Evolutionary conservation across 2,797 vertebrate species (phyloP).

Genomic region (Lepilemur ruficaudatus): DNA sequence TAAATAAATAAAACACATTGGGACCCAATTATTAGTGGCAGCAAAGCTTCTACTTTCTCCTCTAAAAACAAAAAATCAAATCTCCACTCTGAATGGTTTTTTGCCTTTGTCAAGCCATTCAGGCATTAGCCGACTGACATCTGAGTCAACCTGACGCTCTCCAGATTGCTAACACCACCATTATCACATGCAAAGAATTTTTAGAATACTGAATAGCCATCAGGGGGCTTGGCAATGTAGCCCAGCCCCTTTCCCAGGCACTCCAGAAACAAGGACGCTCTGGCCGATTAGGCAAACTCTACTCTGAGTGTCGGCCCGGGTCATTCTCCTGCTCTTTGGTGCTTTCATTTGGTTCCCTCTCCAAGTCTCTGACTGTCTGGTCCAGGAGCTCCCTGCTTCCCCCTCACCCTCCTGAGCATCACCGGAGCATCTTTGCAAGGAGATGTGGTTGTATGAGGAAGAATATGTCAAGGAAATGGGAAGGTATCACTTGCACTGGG

Average conservation of each 20-base stretch:
- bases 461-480: background rate
- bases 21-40: background rate
- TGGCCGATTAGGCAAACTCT: background rate
- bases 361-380: background rate
- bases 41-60: background rate
- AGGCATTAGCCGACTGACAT: background rate
- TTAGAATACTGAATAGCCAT: background rate
- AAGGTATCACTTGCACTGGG: background rate
- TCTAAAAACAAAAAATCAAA: background rate
- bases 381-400: background rate
- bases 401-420: background rate
- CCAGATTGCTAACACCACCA: too few relatives aligned
- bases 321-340: background rate
- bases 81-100: background rate
- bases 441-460: background rate
- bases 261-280: background rate
- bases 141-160: background rate
- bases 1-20: background rate
- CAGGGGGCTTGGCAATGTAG: background rate
- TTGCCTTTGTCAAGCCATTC: background rate
- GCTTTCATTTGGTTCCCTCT: background rate
- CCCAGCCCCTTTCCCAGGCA: background rate
- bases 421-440: background rate
- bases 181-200: background rate
- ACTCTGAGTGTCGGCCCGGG: background rate